Base-by-base conservation (phyloP, 2,797 vertebrate species). In the Chiropotes sagulatus region DNA sequence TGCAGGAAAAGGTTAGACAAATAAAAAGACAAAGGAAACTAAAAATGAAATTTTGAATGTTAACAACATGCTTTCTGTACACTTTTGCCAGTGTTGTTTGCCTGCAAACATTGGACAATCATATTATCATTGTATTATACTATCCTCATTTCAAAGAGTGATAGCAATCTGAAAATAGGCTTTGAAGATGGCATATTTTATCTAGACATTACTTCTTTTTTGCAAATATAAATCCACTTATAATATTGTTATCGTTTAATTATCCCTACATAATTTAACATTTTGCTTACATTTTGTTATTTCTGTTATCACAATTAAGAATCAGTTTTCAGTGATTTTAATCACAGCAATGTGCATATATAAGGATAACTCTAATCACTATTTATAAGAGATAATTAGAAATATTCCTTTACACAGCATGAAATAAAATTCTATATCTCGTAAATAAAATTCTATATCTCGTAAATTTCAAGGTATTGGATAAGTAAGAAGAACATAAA, bases 291-390 rank as follows among this genome's bases (percentile, higher is more conserved):
- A 88, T 81, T 89, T 84, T 92, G 39, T 76, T 92, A 64, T 97
- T 97, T 94, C n/a, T 90, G 86, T 94, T 57, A 94, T 93, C 82
- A 88, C 85, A 94, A 94, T 90, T 79, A 96, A 78, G 70, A 93
- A 81, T 90, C 44, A 28, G 17, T 75, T 96, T 88, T 78, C 88
- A 39, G 54, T 83, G 73, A 86, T 64, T 54, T 95, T 87, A 67
- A 28, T 73, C 44, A 46, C 72, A 48, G 54, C 61, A 48, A 84
- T 58, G 39, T 33, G 4, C 61, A 57, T 10, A 50, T 33, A 73
- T 88, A 67, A 93, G 50, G 15, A 54, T 20, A 46, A 22, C 11
- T 14, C 20, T 90, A 67, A 82, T 50, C 41, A 70, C n/a, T 80
- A 64, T 39, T 88, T 93, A 54, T 9, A 6, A 67, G 57, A 92